phyloP scores from a whole-genome alignment of 2,888 invertebrate species.

The Cancer borealis region DNA sequence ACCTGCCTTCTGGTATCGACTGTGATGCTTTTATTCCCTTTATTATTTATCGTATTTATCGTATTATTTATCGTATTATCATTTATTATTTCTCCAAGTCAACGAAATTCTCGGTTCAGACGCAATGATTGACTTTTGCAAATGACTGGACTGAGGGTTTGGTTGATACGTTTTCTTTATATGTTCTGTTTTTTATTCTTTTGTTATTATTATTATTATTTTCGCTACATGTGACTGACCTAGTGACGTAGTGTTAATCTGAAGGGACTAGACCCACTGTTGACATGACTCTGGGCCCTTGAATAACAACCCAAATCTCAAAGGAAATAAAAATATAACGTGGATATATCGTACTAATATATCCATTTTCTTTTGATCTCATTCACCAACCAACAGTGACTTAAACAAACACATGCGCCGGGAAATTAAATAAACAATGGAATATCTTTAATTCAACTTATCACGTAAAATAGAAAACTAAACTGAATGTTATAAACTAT shows the following conservation, averaged over 20 bases:
- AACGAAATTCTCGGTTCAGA: background rate
- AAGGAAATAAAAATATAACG: background rate
- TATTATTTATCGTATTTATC: background rate
- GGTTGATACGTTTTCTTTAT: background rate
- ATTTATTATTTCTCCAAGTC: background rate
- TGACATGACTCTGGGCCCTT: constrained; percentile 56
- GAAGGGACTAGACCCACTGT: constrained; percentile 51
- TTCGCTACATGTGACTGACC: constrained; percentile 35
- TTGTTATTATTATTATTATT: background rate
- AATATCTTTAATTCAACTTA: background rate
- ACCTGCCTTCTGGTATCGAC: constrained; percentile 40
- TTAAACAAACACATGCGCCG: background rate
- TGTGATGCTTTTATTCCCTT: constrained; percentile 30
- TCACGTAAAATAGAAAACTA: background rate
- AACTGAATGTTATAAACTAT: background rate
- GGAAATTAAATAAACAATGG: background rate
- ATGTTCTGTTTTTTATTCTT: background rate
- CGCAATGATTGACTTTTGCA: background rate
- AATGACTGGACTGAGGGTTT: background rate
- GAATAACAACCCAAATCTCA: background rate
- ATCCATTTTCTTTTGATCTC: background rate
- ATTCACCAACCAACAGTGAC: background rate
- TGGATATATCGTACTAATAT: background rate
- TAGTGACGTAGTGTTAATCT: constrained; percentile 46
- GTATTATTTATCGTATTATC: background rate